Conservation (phyloP, 2,797 vertebrate species). For the Chloroceryle inda region DNA sequence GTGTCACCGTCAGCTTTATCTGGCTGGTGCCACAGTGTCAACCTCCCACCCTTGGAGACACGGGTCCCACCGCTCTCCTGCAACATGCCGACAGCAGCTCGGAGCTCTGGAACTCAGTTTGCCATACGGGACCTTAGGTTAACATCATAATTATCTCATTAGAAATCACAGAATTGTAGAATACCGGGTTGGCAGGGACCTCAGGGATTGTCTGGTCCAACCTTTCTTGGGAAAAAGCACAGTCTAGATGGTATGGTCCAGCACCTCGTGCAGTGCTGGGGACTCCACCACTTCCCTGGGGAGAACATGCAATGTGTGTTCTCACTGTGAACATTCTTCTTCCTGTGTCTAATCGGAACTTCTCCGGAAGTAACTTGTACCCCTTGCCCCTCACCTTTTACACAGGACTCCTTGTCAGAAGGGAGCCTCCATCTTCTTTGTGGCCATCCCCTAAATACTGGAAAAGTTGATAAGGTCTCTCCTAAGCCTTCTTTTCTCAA, state of each 20-base stretch:
- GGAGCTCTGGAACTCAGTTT: neutral
- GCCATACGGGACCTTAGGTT: neutral
- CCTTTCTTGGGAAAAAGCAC: neutral
- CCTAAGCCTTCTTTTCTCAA: neutral
- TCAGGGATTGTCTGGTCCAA: neutral
- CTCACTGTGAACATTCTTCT: neutral
- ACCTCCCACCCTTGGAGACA: too few species aligned
- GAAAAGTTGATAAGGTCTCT: neutral
- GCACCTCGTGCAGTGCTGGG: neutral
- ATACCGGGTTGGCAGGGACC: neutral
- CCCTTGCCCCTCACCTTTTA: neutral
- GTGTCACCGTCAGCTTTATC: accelerated
- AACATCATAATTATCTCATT: neutral
- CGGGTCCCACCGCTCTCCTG: accelerated
- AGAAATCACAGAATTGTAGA: neutral
- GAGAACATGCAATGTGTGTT: too few species aligned
- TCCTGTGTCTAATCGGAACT: neutral
- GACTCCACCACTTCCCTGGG: neutral
- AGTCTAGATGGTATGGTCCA: neutral
- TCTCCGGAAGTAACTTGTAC: neutral
- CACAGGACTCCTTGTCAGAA: neutral
- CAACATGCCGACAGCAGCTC: neutral
- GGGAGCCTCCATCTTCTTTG: neutral
- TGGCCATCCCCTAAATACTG: neutral
- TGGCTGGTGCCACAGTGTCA: accelerated